Conservation (phyloP, 2,888 invertebrate genomes). For the Amphipyra berbera region DNA sequence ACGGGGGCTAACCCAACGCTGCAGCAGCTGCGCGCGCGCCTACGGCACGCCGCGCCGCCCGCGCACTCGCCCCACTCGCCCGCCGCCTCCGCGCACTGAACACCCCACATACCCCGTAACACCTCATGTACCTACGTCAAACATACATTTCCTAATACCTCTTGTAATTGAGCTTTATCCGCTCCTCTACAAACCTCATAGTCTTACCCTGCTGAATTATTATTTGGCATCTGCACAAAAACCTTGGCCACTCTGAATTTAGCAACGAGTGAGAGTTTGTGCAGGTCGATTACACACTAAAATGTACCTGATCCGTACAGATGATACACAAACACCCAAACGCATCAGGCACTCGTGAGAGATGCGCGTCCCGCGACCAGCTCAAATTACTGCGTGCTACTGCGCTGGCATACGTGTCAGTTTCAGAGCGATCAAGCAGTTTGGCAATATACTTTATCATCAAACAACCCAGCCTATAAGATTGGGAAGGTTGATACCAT, state of each 20-base stretch:
- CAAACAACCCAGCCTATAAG: conserved; percentile 27
- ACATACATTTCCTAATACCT: conserved; percentile 1
- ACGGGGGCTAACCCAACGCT: conserved; percentile 83
- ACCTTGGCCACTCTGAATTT: too few species aligned
- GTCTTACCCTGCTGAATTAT: background rate
- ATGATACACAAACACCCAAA: too few species aligned
- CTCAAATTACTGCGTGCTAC: too few species aligned
- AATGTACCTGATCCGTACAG: too few species aligned
- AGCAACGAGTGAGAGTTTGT: too few species aligned
- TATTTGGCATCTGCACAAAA: background rate
- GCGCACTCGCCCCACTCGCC: too few species aligned
- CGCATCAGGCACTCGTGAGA: too few species aligned
- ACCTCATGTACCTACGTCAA: conserved; percentile 20
- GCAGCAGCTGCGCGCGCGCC: conserved; percentile 83
- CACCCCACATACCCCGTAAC: background rate
- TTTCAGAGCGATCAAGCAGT: too few species aligned
- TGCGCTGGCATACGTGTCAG: too few species aligned
- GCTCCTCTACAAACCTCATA: conserved; percentile 1
- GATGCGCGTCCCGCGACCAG: too few species aligned
- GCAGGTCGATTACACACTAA: too few species aligned
- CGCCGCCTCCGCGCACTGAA: conserved; percentile 81
- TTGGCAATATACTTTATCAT: background rate
- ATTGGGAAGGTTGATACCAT: conserved; percentile 13
- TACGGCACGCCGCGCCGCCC: conserved; percentile 82
- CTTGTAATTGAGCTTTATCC: background rate